Conservation (phyloP, 1,140 invertebrate genomes). For the Zaprionus taronus region DNA sequence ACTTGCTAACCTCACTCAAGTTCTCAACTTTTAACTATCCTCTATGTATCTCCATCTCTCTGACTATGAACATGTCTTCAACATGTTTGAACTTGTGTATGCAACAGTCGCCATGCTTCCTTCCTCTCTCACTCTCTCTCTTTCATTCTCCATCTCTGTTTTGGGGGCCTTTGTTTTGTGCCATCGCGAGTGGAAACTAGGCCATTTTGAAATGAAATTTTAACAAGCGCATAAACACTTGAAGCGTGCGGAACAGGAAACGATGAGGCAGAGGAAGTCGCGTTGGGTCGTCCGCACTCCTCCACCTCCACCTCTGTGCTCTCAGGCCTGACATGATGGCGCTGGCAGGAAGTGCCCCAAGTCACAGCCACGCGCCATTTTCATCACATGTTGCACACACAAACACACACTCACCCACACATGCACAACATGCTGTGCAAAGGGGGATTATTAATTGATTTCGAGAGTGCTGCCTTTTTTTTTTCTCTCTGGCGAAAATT, state of each 20-base stretch:
- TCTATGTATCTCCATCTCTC: background rate
- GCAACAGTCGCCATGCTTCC: background rate
- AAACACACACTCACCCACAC: background rate
- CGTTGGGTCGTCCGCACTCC: background rate
- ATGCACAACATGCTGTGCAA: background rate
- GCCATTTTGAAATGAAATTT: conserved; percentile 43
- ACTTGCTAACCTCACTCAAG: background rate
- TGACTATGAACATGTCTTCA: background rate
- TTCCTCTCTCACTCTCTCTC: background rate
- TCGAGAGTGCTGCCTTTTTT: background rate
- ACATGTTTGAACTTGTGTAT: background rate
- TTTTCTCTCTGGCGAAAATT: background rate
- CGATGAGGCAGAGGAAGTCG: conserved; percentile 4
- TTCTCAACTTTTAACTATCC: conserved; percentile 5
- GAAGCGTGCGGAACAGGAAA: conserved; percentile 35
- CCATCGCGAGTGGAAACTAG: conserved; percentile 24
- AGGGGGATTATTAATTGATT: conserved; percentile 10
- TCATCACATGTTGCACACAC: conserved; percentile 8
- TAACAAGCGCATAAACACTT: conserved; percentile 33
- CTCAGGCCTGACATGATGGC: background rate
- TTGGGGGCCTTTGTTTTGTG: background rate
- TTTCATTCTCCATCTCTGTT: background rate
- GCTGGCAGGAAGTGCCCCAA: background rate
- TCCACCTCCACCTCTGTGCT: background rate
- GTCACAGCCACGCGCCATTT: background rate